Base-by-base conservation (phyloP, 1,140 invertebrate species). In the Bombus superbus region DNA sequence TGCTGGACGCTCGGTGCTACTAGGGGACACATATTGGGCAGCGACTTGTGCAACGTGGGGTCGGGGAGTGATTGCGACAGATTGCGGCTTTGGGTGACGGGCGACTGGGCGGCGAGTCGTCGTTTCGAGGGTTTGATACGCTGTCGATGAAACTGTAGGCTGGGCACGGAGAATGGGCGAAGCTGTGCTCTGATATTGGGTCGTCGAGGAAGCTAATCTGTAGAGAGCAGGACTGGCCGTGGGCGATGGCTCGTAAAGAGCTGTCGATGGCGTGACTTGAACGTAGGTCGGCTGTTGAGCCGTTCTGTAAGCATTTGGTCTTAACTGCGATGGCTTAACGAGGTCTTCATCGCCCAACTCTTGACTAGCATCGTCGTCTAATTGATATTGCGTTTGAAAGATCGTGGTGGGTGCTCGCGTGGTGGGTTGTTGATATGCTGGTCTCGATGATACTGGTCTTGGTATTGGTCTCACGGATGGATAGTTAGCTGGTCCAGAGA, bases 301-400 rank as follows among this genome's bases (percentile, higher is more conserved):
- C 86, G 93, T 90, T 68, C 93, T 91, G 81, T 94, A 94, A 0
- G 92, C 86, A 0, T 91, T 83, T 0, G 93, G 93, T 90, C 92
- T 89, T 1, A 93, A 62, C 13, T 92, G 91, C 0, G 93, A 83
- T 47, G 94, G 93, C 28, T 94, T 94, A 75, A 92, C 94, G 10
- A 96, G 92, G 79, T 96, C 95, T 64, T 96, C 96, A 90, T 96
- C 95, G 59, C 95, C 94, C 74, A 96, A 95, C 85, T 97, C 96
- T 88, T 97, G 96, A 73, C 96, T 96, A 8, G 95, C 95, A 72
- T 96, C 95, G 35, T 95, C 93, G 86, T 96, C 96, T 28, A 96
- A 94, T 72, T 96, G 96, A 87, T 97, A 97, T 82, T 96, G 96
- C 74, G 96, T 96, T 91, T 97, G 97, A 96, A 96, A 97, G 85